Conservation (phyloP, 1,140 invertebrate species). For the Nephotettix cincticeps region DNA sequence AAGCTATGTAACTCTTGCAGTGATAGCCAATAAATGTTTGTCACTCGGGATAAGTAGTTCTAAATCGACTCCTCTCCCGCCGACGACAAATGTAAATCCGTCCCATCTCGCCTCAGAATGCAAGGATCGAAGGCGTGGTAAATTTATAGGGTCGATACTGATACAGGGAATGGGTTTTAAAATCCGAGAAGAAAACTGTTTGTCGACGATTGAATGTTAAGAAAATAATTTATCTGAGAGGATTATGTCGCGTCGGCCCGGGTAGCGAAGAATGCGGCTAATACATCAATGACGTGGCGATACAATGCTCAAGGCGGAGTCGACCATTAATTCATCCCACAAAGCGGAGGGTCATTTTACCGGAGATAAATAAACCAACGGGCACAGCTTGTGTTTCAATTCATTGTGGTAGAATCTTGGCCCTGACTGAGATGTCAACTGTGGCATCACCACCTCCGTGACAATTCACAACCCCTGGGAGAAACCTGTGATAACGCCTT, state of each 20-base stretch:
- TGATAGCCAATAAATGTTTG: too few species aligned
- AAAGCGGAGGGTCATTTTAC: constrained; percentile 19
- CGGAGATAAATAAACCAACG: constrained; percentile 15
- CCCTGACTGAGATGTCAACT: neutral
- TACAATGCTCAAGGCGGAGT: constrained; percentile 18
- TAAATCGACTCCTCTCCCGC: too few species aligned
- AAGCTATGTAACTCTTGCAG: too few species aligned
- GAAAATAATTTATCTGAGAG: constrained; percentile 12
- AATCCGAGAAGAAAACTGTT: constrained; percentile 17
- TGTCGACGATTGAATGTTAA: constrained; percentile 12
- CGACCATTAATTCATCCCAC: constrained; percentile 20
- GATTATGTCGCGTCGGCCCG: neutral
- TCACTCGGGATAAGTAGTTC: too few species aligned
- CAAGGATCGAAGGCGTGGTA: neutral
- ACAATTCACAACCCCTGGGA: too few species aligned
- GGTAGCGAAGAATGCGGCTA: constrained; percentile 15
- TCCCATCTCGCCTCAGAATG: too few species aligned
- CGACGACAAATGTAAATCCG: too few species aligned
- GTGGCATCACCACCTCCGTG: neutral
- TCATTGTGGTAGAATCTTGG: neutral
- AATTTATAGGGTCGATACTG: constrained; percentile 15
- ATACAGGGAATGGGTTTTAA: constrained; percentile 21
- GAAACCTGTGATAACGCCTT: too few species aligned
- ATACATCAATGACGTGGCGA: constrained; percentile 20
- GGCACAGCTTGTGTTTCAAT: constrained; percentile 7